A percentile compares a stretch with the other conserved stretches of the same genome.
These are phyloP conservation scores for Tholera decimalis DNA, from an alignment of 2,888 invertebrate species.

Conservation along the genomic window DNA sequence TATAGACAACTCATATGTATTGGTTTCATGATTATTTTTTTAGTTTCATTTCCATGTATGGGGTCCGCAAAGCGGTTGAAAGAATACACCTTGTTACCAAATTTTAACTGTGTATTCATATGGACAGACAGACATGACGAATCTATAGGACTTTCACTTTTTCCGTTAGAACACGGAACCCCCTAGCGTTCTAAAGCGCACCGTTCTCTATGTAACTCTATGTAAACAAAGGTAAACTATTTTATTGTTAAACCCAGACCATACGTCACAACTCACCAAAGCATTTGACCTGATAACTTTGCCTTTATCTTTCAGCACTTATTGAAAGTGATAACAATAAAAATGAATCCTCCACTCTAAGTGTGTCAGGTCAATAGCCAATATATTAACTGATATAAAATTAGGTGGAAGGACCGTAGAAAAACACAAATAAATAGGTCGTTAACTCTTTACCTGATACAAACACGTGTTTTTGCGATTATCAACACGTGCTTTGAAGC, in stretches of 20 bases:
- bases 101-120: no score
- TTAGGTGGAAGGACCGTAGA: slow-evolving; percentile 15
- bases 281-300: slow-evolving; percentile 47
- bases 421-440: slow-evolving; percentile 24
- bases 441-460: slow-evolving; percentile 9
- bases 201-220: no score
- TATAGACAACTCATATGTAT: no score
- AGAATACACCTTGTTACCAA: no score
- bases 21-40: no score
- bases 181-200: no score
- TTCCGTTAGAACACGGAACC: no score
- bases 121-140: no score
- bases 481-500: not conserved
- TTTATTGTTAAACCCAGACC: not conserved
- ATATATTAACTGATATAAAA: slow-evolving; percentile 18
- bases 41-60: no score
- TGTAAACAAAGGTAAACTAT: not conserved
- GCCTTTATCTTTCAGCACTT: slow-evolving; percentile 29
- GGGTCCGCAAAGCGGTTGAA: no score
- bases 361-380: slow-evolving; percentile 21
- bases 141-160: no score
- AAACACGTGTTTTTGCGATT: not conserved
- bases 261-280: slow-evolving; percentile 14
- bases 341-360: not conserved
- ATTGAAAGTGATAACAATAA: slow-evolving; percentile 10